A percentile compares a stretch with the other conserved stretches of the same genome.
Evolutionary conservation across 2,113 vertebrate genomes (phyloP).

Genomic region (Aptenodytes forsteri): DNA sequence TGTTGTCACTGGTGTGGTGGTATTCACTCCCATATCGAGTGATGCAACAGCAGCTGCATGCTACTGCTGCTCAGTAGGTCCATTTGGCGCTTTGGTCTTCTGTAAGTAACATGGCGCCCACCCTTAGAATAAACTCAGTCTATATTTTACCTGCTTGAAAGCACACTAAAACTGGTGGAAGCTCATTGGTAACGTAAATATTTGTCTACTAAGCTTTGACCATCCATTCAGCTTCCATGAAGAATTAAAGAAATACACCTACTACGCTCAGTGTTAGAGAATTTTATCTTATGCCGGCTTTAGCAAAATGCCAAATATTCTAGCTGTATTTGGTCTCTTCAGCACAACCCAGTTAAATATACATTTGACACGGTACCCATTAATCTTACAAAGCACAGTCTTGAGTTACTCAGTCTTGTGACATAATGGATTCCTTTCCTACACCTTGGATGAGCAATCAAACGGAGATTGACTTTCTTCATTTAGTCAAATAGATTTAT

Average conservation of each 20-base stretch:
- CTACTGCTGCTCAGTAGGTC: neutral
- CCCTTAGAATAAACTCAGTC: neutral
- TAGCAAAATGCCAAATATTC: neutral
- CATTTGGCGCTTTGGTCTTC: neutral
- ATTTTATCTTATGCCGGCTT: neutral
- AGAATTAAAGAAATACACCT: neutral
- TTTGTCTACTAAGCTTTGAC: neutral
- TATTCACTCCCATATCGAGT: neutral
- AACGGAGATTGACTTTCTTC: conserved; percentile 27
- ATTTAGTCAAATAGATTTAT: conserved; percentile 69
- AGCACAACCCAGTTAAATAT: conserved; percentile 13
- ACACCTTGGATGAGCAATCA: conserved; percentile 63
- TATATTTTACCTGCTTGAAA: neutral
- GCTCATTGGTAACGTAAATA: neutral
- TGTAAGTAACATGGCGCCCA: accelerated
- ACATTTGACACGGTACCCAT: conserved; percentile 22
- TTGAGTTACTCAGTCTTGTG: conserved; percentile 42
- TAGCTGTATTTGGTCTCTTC: neutral
- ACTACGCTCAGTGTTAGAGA: neutral
- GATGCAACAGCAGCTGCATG: neutral
- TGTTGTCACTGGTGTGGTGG: accelerated
- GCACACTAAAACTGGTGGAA: neutral
- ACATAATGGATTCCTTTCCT: conserved; percentile 59
- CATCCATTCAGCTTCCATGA: neutral
- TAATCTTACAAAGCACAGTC: conserved; percentile 44